Percentiles rank a stretch among this genome's conserved stretches.
These are phyloP conservation scores for Notodromas monacha DNA, from an alignment of 2,888 invertebrate genomes.

Conservation along the genomic window DNA sequence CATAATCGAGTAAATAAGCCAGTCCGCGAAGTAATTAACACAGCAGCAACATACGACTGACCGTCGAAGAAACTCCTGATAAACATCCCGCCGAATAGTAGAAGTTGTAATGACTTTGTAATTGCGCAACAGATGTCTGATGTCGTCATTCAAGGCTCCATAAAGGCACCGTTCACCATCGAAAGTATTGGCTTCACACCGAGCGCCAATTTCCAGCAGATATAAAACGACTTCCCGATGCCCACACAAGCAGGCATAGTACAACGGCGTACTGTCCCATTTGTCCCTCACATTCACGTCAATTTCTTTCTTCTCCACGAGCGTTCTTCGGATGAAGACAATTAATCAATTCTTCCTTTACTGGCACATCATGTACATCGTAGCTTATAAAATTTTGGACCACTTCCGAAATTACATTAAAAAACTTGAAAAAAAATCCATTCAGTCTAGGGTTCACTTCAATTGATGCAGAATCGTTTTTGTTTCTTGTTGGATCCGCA, in stretches of 20 bases:
- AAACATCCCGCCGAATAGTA: slow-evolving; percentile 17
- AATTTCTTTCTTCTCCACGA: slow-evolving; percentile 20
- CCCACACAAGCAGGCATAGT: slow-evolving; percentile 22
- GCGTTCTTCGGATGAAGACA: slow-evolving; percentile 15
- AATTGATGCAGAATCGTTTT: too few relatives aligned
- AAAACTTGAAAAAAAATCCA: too few relatives aligned
- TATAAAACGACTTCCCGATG: slow-evolving; percentile 19
- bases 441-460: too few relatives aligned
- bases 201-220: slow-evolving; percentile 18
- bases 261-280: slow-evolving; percentile 22
- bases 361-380: slow-evolving; percentile 2
- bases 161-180: slow-evolving; percentile 22
- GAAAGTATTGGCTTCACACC: slow-evolving; percentile 22
- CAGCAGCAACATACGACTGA: too few relatives aligned
- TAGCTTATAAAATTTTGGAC: slow-evolving; percentile 2
- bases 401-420: too few relatives aligned
- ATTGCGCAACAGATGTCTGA: slow-evolving; percentile 17
- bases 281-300: slow-evolving; percentile 19
- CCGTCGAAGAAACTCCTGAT: slow-evolving; percentile 20
- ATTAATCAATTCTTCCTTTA: neutral
- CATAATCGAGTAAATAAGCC: too few relatives aligned
- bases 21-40: too few relatives aligned
- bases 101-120: slow-evolving; percentile 18
- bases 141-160: slow-evolving; percentile 19
- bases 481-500: too few relatives aligned